Conservation (phyloP, 2,888 invertebrate species). For the Eulithis testata region DNA sequence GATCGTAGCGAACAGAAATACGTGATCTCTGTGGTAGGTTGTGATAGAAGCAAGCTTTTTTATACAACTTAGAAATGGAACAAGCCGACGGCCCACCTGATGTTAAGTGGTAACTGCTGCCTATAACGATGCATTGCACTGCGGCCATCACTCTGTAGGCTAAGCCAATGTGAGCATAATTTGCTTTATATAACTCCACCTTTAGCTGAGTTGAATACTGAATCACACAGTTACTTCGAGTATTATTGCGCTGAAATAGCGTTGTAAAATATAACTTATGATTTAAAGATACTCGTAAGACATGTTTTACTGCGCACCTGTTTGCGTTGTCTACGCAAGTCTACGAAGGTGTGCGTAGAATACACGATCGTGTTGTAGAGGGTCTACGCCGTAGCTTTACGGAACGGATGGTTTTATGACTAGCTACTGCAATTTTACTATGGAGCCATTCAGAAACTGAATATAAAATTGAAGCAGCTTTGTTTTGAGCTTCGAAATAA, state of each 20-base stretch:
- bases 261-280: not conserved
- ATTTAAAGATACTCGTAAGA: not conserved
- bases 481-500: no score
- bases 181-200: no score
- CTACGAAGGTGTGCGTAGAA: constrained; percentile 14
- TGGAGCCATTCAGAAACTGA: not conserved
- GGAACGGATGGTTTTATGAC: not conserved
- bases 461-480: not conserved
- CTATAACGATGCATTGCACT: no score
- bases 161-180: no score
- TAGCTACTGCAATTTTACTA: not conserved
- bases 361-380: constrained; percentile 10
- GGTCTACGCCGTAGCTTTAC: constrained; percentile 13
- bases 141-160: no score
- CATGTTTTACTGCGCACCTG: not conserved
- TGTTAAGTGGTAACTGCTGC: no score
- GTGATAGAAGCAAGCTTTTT: not conserved
- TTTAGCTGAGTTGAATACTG: no score
- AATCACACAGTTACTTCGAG: no score
- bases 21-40: not conserved
- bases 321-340: constrained; percentile 8
- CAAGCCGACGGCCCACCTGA: no score
- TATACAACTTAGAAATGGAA: no score
- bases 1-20: not conserved
- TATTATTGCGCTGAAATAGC: not conserved